phyloP scores from a whole-genome alignment of 2,113 vertebrate genomes.

The Cacatua alba region DNA sequence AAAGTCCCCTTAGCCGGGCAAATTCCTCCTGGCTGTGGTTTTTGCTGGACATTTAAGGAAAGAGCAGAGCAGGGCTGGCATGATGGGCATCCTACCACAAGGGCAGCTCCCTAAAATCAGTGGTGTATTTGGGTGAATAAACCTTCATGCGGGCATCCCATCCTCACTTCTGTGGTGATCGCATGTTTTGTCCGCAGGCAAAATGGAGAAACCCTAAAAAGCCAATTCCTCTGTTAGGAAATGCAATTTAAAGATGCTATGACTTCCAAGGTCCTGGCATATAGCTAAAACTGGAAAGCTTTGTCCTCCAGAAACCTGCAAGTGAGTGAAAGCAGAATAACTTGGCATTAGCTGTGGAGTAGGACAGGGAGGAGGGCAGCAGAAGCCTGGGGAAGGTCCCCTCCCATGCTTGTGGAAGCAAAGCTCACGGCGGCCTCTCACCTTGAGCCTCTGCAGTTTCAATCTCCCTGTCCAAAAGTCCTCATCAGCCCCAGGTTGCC shows the following conservation, averaged over 20 bases:
- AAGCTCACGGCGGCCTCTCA: not conserved
- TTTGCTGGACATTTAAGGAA: not conserved
- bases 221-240: not conserved
- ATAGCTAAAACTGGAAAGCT: not conserved
- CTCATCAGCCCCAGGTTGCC: not conserved
- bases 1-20: no score
- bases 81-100: not conserved
- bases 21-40: not conserved
- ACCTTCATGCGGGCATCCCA: not conserved
- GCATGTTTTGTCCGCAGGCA: not conserved
- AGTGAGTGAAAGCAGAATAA: not conserved
- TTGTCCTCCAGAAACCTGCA: not conserved
- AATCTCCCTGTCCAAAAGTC: not conserved
- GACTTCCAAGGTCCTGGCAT: not conserved
- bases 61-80: not conserved
- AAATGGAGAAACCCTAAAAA: not conserved
- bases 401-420: not conserved
- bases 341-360: not conserved
- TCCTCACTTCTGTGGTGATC: not conserved
- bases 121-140: not conserved
- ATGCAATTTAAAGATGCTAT: not conserved
- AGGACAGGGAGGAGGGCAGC: not conserved
- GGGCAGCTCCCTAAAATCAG: not conserved
- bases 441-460: not conserved
- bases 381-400: not conserved